phyloP scores from a whole-genome alignment of 2,113 vertebrate species.

The Chrysochloris asiatica region DNA sequence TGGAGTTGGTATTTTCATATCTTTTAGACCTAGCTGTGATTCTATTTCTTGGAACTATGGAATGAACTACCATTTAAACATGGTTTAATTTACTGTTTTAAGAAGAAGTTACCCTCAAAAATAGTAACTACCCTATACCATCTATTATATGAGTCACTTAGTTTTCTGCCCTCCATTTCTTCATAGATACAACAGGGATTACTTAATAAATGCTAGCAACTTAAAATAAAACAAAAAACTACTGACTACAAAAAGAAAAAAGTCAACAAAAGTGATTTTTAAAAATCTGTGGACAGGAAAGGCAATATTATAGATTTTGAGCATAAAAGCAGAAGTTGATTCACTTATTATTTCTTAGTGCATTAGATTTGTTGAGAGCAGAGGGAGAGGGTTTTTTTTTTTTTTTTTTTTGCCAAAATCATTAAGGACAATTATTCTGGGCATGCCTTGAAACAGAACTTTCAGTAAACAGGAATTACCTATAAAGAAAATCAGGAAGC shows the following conservation, averaged over 20 bases:
- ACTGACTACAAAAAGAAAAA: not conserved
- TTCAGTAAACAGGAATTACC: constrained; percentile 79
- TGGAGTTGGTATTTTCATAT: not conserved
- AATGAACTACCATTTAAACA: constrained; percentile 8
- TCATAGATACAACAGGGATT: not conserved
- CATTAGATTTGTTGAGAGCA: not conserved
- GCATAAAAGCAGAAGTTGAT: constrained; percentile 26
- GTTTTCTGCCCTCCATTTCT: constrained; percentile 17
- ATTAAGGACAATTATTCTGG: constrained; percentile 58
- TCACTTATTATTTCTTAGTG: constrained; percentile 52
- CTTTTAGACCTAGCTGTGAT: not conserved
- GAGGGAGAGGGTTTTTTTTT: no score
- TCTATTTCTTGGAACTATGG: constrained; percentile 6
- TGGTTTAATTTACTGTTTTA: constrained; percentile 19
- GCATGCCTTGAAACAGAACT: constrained; percentile 57
- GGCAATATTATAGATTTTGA: constrained; percentile 56
- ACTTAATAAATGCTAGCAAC: constrained; percentile 11
- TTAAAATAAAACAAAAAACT: not conserved
- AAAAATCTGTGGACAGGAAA: constrained; percentile 33
- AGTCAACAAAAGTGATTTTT: constrained; percentile 18
- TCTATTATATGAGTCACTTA: no score
- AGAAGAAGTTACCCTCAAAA: not conserved
- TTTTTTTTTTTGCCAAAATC: constrained; percentile 67
- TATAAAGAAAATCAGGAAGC: constrained; percentile 80
- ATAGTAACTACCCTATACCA: not conserved